Evolutionary conservation across 2,797 vertebrate genomes (phyloP), one percentile per base, ranked within the genome.

Genomic region (Emydoidea blandingii): DNA sequence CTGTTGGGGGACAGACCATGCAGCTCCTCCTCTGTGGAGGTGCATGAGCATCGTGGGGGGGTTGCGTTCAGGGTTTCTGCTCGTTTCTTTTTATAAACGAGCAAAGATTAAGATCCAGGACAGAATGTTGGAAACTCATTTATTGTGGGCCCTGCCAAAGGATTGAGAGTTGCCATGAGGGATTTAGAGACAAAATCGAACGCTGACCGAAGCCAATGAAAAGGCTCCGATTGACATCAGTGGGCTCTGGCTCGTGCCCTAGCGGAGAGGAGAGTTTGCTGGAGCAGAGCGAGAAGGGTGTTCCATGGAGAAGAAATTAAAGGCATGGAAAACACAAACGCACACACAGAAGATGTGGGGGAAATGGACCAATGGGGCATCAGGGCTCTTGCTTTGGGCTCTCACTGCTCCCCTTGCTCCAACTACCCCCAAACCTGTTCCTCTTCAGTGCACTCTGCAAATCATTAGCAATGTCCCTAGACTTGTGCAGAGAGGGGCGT

Each of bases 241-340:
- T 53, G 49, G 15, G n/a, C n/a, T 53, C 15, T 44, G 37, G 72
- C 72, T 76, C n/a, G 19, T 21, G 21, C 4, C 50, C 27, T 56
- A 25, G 44, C 11, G 5, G 23, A 25, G 11, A 72, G 27, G 44
- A 74, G 25, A 74, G 14, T 31, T 19, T 1, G 3, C 41, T 54
- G 12, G 12, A 15, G 54, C 19, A 34, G 41, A 0, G 15, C 0
- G n/a, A 87, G 85, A 94, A 83, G 5, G 16, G 91, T 94, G 31
- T 18, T 59, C 47, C 5, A 19, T 21, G 2, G 25, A 65, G 10
- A 44, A 50, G 62, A 65, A 65, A 65, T n/a, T 16, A 65, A 65
- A 14, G 12, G 23, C 12, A 15, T 12, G 72, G 72, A 25, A 44
- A 25, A 47, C 14, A 50, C 0, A 16, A 16, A 47, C 0, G 0